Percentiles rank a stretch among this genome's conserved stretches.
These are phyloP conservation scores for Anguilla anguilla DNA, from an alignment of 2,797 vertebrate genomes.

Conservation along the genomic window DNA sequence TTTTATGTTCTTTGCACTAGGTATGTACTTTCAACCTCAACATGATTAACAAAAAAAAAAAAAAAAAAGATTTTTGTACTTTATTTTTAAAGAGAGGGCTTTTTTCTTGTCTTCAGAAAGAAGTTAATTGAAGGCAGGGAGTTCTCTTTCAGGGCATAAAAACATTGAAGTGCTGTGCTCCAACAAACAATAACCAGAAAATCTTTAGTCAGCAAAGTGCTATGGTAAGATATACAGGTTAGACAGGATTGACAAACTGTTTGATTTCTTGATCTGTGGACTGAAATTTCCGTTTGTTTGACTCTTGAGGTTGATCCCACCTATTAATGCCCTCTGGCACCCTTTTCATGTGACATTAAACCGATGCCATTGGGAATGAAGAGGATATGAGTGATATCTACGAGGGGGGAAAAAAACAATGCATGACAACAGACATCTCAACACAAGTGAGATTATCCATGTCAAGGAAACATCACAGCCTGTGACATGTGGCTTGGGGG, in stretches of 20 bases:
- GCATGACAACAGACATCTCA: slow-evolving; percentile 47
- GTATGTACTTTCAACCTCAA: neutral
- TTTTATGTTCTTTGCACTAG: neutral
- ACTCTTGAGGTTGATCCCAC: slow-evolving; percentile 13
- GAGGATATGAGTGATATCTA: slow-evolving; percentile 42
- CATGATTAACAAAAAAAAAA: too few species aligned
- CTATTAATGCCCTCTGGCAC: neutral
- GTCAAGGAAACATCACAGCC: slow-evolving; percentile 49
- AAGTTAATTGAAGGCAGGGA: neutral
- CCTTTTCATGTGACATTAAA: slow-evolving; percentile 23
- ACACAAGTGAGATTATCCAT: slow-evolving; percentile 53
- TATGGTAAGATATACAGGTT: neutral
- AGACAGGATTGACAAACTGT: neutral
- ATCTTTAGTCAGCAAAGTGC: neutral
- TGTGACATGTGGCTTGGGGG: slow-evolving; percentile 50
- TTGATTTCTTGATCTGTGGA: slow-evolving; percentile 5
- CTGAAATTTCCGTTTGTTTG: neutral
- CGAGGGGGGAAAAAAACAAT: slow-evolving; percentile 33
- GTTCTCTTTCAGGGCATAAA: neutral
- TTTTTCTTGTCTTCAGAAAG: neutral
- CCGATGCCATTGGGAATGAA: slow-evolving; percentile 26
- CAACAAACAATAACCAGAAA: neutral
- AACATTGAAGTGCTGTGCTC: neutral
- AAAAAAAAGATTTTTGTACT: neutral
- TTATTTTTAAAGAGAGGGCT: neutral